Evolutionary conservation across 2,888 invertebrate genomes (phyloP).

Genomic region (Autographa pulchrina): DNA sequence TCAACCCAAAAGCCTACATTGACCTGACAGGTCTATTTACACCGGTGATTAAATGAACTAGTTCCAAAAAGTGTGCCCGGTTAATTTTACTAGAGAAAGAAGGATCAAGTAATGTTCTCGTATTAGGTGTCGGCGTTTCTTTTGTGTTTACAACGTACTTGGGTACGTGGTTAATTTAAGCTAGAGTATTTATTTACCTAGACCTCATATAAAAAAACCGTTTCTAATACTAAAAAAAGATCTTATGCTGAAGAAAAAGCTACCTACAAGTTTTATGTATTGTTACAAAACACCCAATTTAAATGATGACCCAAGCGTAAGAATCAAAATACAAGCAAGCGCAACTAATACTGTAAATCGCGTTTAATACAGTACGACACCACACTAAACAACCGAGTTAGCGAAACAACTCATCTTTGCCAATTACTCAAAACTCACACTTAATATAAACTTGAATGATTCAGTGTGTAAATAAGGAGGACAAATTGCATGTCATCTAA

Average conservation of each 20-base stretch:
- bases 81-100: constrained; percentile 19
- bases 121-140: constrained; percentile 17
- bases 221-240: no score
- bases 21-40: constrained; percentile 13
- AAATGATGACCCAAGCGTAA: no score
- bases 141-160: not conserved
- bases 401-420: not conserved
- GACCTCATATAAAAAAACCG: no score
- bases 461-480: constrained; percentile 21
- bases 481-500: constrained; percentile 36
- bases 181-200: no score
- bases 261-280: no score
- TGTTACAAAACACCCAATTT: no score
- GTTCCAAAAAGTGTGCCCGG: constrained; percentile 22
- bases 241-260: no score
- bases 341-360: not conserved
- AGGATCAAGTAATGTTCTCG: constrained; percentile 8
- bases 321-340: not conserved
- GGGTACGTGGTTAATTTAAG: not conserved
- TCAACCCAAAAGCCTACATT: not conserved
- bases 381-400: not conserved
- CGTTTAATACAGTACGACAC: not conserved
- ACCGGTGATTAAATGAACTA: constrained; percentile 34
- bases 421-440: not conserved
- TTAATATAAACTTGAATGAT: constrained; percentile 31